Evolutionary conservation across 2,888 invertebrate genomes (phyloP).

Genomic region (Drosophila greeni): DNA sequence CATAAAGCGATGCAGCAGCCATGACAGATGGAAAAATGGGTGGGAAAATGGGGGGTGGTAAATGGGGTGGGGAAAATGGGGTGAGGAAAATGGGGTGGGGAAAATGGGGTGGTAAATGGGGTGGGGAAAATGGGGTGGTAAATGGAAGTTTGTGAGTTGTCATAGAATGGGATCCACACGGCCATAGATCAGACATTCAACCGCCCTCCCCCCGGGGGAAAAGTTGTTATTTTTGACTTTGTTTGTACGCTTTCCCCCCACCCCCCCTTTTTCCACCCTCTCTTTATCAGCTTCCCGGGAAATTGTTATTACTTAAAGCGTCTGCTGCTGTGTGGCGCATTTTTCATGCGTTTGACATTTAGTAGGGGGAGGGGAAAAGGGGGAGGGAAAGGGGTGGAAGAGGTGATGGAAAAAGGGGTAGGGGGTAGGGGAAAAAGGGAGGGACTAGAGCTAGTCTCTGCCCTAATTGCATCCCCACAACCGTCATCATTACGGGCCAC

Average conservation of each 20-base stretch:
- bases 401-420: too few relatives aligned
- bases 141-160: neutral
- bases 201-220: neutral
- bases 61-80: neutral
- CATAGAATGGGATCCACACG: neutral
- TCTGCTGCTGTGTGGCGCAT: constrained; percentile 35
- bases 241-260: constrained; percentile 7
- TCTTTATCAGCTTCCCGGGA: constrained; percentile 18
- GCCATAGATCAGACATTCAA: constrained; percentile 56
- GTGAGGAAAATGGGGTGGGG: constrained; percentile 10
- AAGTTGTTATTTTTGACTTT: constrained; percentile 51
- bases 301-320: constrained; percentile 49
- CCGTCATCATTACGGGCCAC: constrained; percentile 41
- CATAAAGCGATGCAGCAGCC: constrained; percentile 59
- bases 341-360: constrained; percentile 69
- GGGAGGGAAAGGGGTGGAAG: too few relatives aligned
- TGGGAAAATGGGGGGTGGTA: neutral
- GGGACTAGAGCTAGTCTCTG: constrained; percentile 1
- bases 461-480: constrained; percentile 32
- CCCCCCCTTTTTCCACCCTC: too few relatives aligned
- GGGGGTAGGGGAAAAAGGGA: neutral
- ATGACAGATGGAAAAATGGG: constrained; percentile 50
- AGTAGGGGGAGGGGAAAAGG: too few relatives aligned
- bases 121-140: neutral
- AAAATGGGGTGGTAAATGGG: neutral